Evolutionary conservation across 1,140 invertebrate species (phyloP), one percentile per base, ranked within the genome.

Genomic region (Diabrotica undecimpunctata): DNA sequence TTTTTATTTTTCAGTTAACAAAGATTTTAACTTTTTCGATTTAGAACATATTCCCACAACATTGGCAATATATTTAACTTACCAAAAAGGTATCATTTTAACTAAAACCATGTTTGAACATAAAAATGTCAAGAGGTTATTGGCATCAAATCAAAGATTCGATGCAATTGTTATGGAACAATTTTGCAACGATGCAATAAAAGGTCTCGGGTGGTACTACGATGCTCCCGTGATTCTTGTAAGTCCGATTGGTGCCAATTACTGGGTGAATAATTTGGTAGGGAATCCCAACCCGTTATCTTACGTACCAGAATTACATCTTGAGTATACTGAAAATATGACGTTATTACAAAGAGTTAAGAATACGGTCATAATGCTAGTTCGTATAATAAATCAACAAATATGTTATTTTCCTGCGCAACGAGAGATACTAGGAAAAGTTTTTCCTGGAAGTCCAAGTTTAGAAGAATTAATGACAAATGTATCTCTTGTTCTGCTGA

Each of bases 391-490:
- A 78, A 75, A 66, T 55, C 37, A 39, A 41, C 12, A 70, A 56
- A 66, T 64, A 6, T 60, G 57, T 57, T 57, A 66, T 14, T 38
- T 70, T n/a, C 65, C 69, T 25, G 50, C 64, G 46, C 71, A 75
- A 52, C 41, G 73, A 7, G 12, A 63, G 11, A 8, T 78, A 4
- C 70, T 74, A 39, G 52, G 72, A 2, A 63, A 77, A 51, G 72
- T 75, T 60, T 81, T 79, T 61, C 72, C 73, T 11, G 61, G 73
- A 25, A 73, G 81, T 13, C 84, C 83, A 9, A 79, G 77, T 69
- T 70, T 85, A 58, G 76, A 75, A 64, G 75, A 81, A 5, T 67
- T 85, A 69, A 77, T 83, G 54, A 78, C 66, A 14, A 81, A 85
- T 72, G 79, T 79, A 11, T 82, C 83, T 0, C 70, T 81, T 12